Evolutionary conservation across 2,797 vertebrate genomes (phyloP).

Genomic region (Takifugu ocellatus): DNA sequence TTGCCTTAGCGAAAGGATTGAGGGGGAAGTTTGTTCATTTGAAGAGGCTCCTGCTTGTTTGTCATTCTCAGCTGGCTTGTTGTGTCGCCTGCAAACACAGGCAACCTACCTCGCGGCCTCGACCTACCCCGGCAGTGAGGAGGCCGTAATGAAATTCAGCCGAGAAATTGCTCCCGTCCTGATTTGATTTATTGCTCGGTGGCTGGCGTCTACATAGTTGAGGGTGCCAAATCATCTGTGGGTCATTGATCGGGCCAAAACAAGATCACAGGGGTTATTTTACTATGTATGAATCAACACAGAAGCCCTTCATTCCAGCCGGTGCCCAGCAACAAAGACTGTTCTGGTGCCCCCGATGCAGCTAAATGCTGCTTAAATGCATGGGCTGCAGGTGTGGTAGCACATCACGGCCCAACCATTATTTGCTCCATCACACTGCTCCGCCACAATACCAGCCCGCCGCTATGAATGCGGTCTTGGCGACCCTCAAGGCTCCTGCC

Average conservation of each 20-base stretch:
- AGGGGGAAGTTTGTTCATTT: conserved; percentile 50
- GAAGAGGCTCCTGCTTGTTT: conserved; percentile 49
- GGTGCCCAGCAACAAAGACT: neutral
- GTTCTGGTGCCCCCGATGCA: neutral
- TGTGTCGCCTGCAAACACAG: conserved; percentile 33
- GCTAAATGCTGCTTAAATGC: neutral
- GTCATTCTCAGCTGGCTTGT: conserved; percentile 58
- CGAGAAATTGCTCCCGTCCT: conserved; percentile 64
- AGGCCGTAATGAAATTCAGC: conserved; percentile 64
- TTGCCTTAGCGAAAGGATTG: conserved; percentile 40
- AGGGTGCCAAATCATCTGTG: conserved; percentile 47
- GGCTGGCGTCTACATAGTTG: conserved; percentile 51
- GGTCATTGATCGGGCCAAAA: conserved; percentile 52
- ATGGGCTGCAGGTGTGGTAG: conserved; percentile 15
- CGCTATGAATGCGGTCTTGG: conserved; percentile 37
- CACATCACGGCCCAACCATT: neutral
- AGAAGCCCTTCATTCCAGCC: conserved; percentile 20
- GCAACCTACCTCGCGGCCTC: conserved; percentile 48
- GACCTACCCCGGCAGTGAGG: conserved; percentile 22
- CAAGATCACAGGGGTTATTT: conserved; percentile 30
- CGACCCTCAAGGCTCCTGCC: conserved; percentile 35
- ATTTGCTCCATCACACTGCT: conserved; percentile 19
- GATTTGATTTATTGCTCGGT: conserved; percentile 64
- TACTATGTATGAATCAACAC: conserved; percentile 46
- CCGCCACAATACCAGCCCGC: conserved; percentile 18